Evolutionary conservation across 1,140 invertebrate species (phyloP).

Genomic region (Brachystomella parvula): DNA sequence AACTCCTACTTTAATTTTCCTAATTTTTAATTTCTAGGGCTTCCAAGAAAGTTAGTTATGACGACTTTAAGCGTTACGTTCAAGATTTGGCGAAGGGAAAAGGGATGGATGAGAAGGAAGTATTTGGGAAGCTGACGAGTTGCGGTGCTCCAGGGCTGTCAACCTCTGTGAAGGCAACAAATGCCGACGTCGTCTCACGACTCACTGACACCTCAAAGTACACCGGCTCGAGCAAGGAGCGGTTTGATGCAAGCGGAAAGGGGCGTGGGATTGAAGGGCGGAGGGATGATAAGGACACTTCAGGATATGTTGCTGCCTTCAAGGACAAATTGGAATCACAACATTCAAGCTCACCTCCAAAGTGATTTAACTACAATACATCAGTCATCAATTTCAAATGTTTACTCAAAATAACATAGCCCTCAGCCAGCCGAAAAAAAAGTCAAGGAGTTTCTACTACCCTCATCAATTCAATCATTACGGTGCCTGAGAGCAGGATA

Average conservation of each 20-base stretch:
- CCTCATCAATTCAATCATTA: not conserved
- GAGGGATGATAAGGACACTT: conserved; percentile 64
- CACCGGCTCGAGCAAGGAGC: conserved; percentile 78
- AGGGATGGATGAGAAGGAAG: conserved; percentile 62
- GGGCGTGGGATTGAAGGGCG: conserved; percentile 80
- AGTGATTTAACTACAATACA: conserved; percentile 13
- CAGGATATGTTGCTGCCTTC: conserved; percentile 82
- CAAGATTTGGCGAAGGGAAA: conserved; percentile 72
- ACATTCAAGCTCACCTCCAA: conserved; percentile 10
- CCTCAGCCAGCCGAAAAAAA: no score
- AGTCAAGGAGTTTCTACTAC: no score
- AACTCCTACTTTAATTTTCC: no score
- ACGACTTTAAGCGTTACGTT: conserved; percentile 71
- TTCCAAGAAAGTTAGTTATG: conserved; percentile 57
- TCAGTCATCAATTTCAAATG: not conserved
- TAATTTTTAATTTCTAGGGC: conserved; percentile 21
- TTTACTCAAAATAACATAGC: not conserved
- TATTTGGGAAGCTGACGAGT: conserved; percentile 65
- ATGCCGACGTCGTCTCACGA: conserved; percentile 66
- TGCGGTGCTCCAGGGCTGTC: conserved; percentile 47
- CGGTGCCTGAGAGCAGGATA: not conserved
- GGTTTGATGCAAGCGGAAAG: conserved; percentile 76
- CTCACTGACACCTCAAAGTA: conserved; percentile 84
- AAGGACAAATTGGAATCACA: conserved; percentile 59
- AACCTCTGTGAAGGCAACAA: conserved; percentile 47